Conservation (phyloP, 2,888 invertebrate genomes). For the Dermolepida albohirtum region DNA sequence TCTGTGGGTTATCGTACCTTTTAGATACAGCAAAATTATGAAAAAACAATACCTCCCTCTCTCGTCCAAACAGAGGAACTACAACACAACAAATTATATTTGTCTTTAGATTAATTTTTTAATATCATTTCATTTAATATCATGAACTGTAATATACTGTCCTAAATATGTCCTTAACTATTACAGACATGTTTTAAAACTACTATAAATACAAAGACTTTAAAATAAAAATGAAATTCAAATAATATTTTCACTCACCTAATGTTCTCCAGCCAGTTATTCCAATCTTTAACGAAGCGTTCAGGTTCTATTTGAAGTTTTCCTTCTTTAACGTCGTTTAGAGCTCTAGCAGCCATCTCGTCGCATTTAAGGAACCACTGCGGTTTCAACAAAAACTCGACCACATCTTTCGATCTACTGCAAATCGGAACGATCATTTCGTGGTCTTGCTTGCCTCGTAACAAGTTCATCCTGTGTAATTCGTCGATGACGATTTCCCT, state of each 20-base stretch:
- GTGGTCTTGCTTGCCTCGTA: slow-evolving; percentile 75
- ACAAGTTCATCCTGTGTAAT: slow-evolving; percentile 73
- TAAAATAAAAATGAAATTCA: too few species aligned
- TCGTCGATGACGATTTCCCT: slow-evolving; percentile 83
- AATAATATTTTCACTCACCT: slow-evolving; percentile 69
- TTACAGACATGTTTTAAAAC: too few species aligned
- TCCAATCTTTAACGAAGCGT: slow-evolving; percentile 93
- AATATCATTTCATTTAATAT: too few species aligned
- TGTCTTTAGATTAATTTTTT: too few species aligned
- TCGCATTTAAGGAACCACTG: slow-evolving; percentile 97
- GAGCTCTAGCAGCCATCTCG: slow-evolving; percentile 90
- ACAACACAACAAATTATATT: too few species aligned
- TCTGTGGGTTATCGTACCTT: too few species aligned
- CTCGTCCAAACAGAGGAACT: too few species aligned
- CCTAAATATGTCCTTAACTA: too few species aligned
- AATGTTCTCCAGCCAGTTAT: slow-evolving; percentile 95
- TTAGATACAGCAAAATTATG: too few species aligned
- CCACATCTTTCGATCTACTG: slow-evolving; percentile 96
- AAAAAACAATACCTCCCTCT: too few species aligned
- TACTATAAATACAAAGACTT: too few species aligned
- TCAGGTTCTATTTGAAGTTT: slow-evolving; percentile 87
- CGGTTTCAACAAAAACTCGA: slow-evolving; percentile 95
- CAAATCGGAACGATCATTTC: slow-evolving; percentile 97
- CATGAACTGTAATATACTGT: too few species aligned
- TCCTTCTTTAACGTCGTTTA: slow-evolving; percentile 82